phyloP scores from a whole-genome alignment of 2,797 vertebrate genomes.

The Phrynocephalus guinanensis region DNA sequence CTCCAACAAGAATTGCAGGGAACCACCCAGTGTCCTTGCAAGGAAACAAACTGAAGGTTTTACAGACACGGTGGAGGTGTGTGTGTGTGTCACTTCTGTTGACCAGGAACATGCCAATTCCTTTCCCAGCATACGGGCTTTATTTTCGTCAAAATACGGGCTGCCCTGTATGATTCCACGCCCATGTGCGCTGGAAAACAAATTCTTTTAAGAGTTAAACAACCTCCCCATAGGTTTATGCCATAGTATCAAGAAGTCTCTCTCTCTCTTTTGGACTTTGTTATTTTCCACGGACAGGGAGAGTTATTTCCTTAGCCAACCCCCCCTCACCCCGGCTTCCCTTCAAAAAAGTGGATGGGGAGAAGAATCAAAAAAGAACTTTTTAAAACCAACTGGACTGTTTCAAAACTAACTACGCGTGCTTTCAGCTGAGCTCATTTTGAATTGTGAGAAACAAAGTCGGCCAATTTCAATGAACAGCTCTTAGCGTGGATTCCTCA shows the following conservation, averaged over 20 bases:
- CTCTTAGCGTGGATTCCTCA: constrained; percentile 66
- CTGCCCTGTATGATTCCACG: background rate
- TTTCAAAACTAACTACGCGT: constrained; percentile 46
- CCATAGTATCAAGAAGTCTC: background rate
- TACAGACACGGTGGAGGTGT: constrained; percentile 21
- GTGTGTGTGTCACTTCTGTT: background rate
- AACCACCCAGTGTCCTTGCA: constrained; percentile 13
- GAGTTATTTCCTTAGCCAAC: constrained; percentile 38
- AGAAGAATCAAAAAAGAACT: background rate
- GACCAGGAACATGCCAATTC: constrained; percentile 7
- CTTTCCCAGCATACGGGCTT: constrained; percentile 46
- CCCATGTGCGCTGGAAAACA: constrained; percentile 46
- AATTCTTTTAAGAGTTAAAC: constrained; percentile 27
- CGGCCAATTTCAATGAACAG: constrained; percentile 9
- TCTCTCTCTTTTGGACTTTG: constrained; percentile 45
- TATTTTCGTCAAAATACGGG: background rate
- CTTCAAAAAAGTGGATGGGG: background rate
- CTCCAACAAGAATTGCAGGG: constrained; percentile 44
- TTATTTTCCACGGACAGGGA: constrained; percentile 57
- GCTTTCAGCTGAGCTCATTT: constrained; percentile 56
- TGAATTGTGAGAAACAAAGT: background rate
- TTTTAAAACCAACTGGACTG: background rate
- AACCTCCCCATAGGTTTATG: constrained; percentile 35
- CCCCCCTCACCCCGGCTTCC: too few species aligned
- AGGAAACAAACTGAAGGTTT: constrained; percentile 1